Percentiles rank a stretch among this genome's conserved stretches.
Evolutionary conservation across 2,888 invertebrate genomes (phyloP).

Genomic region (Eulithis testata): DNA sequence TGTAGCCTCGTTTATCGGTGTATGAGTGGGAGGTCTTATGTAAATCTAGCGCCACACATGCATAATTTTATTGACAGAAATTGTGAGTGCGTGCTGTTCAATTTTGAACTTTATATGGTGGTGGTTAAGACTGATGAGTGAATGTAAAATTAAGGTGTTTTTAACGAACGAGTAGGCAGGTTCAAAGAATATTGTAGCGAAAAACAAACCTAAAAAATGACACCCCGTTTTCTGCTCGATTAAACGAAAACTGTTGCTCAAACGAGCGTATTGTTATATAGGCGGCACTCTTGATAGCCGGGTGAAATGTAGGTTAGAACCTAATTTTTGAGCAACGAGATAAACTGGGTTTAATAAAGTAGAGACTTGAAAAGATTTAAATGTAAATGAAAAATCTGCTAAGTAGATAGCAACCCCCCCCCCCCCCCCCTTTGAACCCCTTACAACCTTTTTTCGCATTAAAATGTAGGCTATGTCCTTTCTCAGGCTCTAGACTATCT

Average conservation of each 20-base stretch:
- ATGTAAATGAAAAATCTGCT: too few species aligned
- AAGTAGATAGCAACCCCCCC: too few species aligned
- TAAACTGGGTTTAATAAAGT: neutral
- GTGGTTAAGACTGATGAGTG: neutral
- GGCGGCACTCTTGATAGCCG: slow-evolving; percentile 16
- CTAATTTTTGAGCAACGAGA: neutral
- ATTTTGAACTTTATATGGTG: slow-evolving; percentile 17
- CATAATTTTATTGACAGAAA: slow-evolving; percentile 47
- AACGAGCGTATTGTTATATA: slow-evolving; percentile 38
- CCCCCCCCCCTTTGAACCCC: too few species aligned
- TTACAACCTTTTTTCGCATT: too few species aligned
- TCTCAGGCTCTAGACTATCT: too few species aligned
- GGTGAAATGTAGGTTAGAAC: slow-evolving; percentile 18
- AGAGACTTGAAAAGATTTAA: too few species aligned
- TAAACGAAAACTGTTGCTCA: slow-evolving; percentile 62
- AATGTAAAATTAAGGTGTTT: slow-evolving; percentile 34
- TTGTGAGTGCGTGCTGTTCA: slow-evolving; percentile 27
- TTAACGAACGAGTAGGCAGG: slow-evolving; percentile 65
- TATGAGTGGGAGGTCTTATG: slow-evolving; percentile 43
- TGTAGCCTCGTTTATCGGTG: slow-evolving; percentile 36
- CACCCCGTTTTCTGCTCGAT: slow-evolving; percentile 62
- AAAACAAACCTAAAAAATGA: slow-evolving; percentile 63
- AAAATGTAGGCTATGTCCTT: too few species aligned
- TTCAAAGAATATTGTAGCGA: slow-evolving; percentile 65
- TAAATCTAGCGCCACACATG: slow-evolving; percentile 45